phyloP scores from a whole-genome alignment of 2,113 vertebrate species.

The Melozone crissalis region DNA sequence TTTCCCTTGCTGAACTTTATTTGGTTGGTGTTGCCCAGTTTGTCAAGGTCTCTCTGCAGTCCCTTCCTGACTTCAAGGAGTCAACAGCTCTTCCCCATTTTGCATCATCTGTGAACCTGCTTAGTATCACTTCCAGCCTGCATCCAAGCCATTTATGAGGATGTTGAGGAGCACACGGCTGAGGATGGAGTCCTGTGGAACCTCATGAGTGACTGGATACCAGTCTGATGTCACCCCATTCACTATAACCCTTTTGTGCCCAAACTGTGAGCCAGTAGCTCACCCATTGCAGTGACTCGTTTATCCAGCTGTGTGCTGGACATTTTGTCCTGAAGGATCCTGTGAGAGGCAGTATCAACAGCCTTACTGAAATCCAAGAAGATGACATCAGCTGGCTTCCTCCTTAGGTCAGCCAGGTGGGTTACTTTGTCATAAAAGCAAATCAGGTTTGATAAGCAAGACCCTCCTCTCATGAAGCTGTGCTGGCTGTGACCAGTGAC shows the following conservation, averaged over 20 bases:
- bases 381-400: neutral
- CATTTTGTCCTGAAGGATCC: neutral
- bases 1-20: neutral
- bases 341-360: neutral
- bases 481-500: neutral
- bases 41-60: accelerated
- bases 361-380: neutral
- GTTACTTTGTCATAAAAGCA: neutral
- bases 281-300: accelerated
- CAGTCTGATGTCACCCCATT: neutral
- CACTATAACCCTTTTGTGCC: neutral
- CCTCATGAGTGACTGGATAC: neutral
- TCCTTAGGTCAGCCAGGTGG: neutral
- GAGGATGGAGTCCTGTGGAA: neutral
- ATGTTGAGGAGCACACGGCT: neutral
- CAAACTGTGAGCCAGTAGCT: neutral
- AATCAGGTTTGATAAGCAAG: neutral
- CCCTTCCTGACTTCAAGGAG: neutral
- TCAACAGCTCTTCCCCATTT: neutral
- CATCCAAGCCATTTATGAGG: neutral
- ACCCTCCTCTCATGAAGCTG: neutral
- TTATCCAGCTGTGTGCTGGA: neutral
- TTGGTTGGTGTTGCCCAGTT: too few relatives aligned
- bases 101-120: neutral
- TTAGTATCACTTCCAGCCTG: neutral